Evolutionary conservation across 2,113 vertebrate species (phyloP), one percentile per base, ranked within the genome.

Genomic region (Oncorhynchus mykiss): DNA sequence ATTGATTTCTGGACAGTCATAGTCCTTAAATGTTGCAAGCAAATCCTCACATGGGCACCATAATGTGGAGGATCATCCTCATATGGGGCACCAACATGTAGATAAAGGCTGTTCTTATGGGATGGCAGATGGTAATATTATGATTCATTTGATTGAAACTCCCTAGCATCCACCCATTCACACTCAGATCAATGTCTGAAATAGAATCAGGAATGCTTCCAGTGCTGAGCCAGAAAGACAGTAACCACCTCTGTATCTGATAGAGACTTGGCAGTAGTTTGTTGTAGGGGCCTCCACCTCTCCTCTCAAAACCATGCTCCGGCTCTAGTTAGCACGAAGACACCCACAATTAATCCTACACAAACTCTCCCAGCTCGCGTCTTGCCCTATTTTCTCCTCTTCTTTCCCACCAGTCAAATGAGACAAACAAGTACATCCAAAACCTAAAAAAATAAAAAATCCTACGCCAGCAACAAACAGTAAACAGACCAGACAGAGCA

Each of bases 341-440:
- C 39, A 20, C 51, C 13, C 51, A 16, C 51, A 57, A 57, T 16
- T 64, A 64, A n/a, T 64, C 8, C 18, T 64, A 25, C 60, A 25
- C 72, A 78, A 62, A 67, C 59, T 71, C 39, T 9, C 13, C 16
- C 51, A 16, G 51, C 51, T 57, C 3, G 1, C 39, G 0, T 9
- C 39, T 39, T 39, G 39, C 8, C 8, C 8, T 39, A 39, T 39
- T 39, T 39, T 39, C 8, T 39, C 8, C 8, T 39, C 8, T 39
- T 39, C 39, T 39, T 8, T 39, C 39, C 39, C 39, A 9, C 39
- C 39, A 9, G 7, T 39, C 39, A 11, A 51, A 14, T 51, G 11
- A 3, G 66, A 70, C 76, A 82, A 81, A 83, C 45, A 74, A 9
- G 14, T 45, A 16, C 20, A 72, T n/a, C 45, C 3, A 45, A n/a